Evolutionary conservation across 2,113 vertebrate species (phyloP).

Genomic region (Nyctereutes procyonoides): DNA sequence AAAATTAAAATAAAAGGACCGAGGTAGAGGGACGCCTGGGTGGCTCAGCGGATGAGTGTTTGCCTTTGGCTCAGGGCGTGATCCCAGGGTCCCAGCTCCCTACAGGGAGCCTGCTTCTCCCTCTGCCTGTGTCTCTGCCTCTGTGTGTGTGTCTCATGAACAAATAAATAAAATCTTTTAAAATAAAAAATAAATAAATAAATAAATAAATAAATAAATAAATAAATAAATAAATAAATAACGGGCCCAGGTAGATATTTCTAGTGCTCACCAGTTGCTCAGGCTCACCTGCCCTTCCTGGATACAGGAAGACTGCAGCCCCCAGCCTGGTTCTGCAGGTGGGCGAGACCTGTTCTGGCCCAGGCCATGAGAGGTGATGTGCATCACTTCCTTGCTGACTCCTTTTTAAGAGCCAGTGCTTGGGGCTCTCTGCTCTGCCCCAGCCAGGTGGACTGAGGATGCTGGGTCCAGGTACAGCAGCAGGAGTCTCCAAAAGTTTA

Average conservation of each 20-base stretch:
- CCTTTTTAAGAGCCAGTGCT: background rate
- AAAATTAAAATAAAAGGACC: background rate
- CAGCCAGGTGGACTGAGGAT: rapidly evolving
- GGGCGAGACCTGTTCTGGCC: background rate
- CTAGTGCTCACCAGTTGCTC: background rate
- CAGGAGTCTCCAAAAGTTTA: too few species aligned
- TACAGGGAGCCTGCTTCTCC: too few species aligned
- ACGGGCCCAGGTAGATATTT: background rate
- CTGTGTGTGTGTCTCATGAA: too few species aligned
- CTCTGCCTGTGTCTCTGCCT: too few species aligned
- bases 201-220: too few species aligned
- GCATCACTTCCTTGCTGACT: background rate
- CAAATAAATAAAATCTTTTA: too few species aligned
- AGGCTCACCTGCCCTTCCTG: background rate
- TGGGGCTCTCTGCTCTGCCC: rapidly evolving
- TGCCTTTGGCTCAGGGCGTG: too few species aligned
- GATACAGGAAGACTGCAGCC: background rate
- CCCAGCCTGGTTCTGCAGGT: rapidly evolving
- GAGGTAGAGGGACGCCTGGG: too few species aligned
- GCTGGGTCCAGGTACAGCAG: background rate
- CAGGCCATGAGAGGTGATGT: rapidly evolving
- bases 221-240: too few species aligned
- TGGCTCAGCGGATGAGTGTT: too few species aligned
- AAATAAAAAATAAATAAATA: too few species aligned
- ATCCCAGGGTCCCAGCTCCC: too few species aligned